Percentiles rank a stretch among this genome's conserved stretches.
These are phyloP conservation scores for Vulpes lagopus DNA, from an alignment of 2,113 vertebrate genomes.

Conservation along the genomic window DNA sequence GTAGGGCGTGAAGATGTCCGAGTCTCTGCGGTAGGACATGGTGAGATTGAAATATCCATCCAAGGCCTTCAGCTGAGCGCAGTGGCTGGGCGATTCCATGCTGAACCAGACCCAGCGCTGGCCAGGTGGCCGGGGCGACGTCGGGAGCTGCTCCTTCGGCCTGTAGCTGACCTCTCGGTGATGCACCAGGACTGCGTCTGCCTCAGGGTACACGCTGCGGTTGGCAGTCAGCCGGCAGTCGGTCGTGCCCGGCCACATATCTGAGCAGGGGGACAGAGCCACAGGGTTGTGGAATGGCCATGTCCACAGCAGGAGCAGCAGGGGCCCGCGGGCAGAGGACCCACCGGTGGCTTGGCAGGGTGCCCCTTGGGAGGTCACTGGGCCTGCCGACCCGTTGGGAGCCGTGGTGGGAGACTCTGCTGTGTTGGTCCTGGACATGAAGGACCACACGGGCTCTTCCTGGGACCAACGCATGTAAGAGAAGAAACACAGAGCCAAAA, in stretches of 20 bases:
- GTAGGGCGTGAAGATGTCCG: constrained; percentile 75
- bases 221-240: constrained; percentile 54
- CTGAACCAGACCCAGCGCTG: constrained; percentile 85
- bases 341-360: fast-evolving
- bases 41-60: constrained; percentile 83
- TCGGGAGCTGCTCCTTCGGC: fast-evolving
- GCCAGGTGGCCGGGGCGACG: background rate
- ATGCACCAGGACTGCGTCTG: constrained; percentile 58
- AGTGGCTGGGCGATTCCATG: constrained; percentile 72
- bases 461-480: background rate
- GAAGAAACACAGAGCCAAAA: background rate
- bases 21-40: constrained; percentile 82
- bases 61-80: constrained; percentile 36
- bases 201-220: background rate
- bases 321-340: fast-evolving
- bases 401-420: fast-evolving
- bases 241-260: fast-evolving
- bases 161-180: constrained; percentile 41
- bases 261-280: background rate
- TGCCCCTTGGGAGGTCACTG: no score
- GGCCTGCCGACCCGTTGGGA: fast-evolving
- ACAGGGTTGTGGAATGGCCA: constrained; percentile 26
- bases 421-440: fast-evolving
- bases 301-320: constrained; percentile 75
- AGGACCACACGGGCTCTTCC: fast-evolving